Evolutionary conservation across 1,140 invertebrate genomes (phyloP).

Genomic region (Bicyclus anynana): DNA sequence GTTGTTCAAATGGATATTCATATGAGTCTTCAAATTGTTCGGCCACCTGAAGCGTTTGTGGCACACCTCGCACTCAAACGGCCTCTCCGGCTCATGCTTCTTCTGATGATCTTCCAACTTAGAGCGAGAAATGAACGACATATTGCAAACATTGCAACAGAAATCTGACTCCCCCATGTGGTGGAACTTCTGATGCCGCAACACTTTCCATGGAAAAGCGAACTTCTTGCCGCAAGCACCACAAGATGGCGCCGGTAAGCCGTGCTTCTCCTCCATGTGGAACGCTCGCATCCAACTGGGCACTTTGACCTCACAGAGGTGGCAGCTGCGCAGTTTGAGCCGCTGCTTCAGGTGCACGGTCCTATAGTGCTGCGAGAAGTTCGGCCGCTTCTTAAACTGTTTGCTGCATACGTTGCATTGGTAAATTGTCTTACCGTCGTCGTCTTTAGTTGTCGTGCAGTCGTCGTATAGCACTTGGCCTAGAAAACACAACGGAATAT

Average conservation of each 20-base stretch:
- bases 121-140: slow-evolving; percentile 40
- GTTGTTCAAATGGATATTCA: not conserved
- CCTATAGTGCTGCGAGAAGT: slow-evolving; percentile 26
- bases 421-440: slow-evolving; percentile 4
- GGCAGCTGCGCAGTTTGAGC: slow-evolving; percentile 21
- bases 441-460: slow-evolving; percentile 23
- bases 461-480: slow-evolving; percentile 73
- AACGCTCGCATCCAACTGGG: slow-evolving; percentile 22
- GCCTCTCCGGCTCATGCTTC: not conserved
- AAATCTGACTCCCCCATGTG: slow-evolving; percentile 53
- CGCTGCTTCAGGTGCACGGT: slow-evolving; percentile 31
- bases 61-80: not conserved
- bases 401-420: slow-evolving; percentile 25
- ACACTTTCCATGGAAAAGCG: slow-evolving; percentile 28
- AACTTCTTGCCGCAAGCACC: slow-evolving; percentile 43
- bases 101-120: not conserved
- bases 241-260: slow-evolving; percentile 34
- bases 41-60: slow-evolving; percentile 29
- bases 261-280: slow-evolving; percentile 41
- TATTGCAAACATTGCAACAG: slow-evolving; percentile 52
- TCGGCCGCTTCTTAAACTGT: slow-evolving; percentile 17
- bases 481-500: slow-evolving; percentile 44
- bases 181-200: slow-evolving; percentile 33
- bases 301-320: slow-evolving; percentile 32
- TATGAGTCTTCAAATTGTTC: slow-evolving; percentile 6